Conservation (phyloP, 2,113 vertebrate genomes). For the Oreochromis niloticus region DNA sequence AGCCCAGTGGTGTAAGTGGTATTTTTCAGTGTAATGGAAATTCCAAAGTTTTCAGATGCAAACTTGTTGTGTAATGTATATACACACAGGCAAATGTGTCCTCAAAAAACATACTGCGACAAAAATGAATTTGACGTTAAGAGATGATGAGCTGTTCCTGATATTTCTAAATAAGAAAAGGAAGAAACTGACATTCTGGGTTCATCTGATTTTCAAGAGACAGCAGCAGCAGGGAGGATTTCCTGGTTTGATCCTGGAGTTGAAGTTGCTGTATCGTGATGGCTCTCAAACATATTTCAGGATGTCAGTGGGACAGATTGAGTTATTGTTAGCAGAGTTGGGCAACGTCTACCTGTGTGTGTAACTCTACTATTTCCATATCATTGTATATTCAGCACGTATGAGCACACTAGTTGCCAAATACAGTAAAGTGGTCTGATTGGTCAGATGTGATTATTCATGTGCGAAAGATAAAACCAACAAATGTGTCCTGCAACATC, state of each 20-base stretch:
- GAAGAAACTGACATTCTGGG: background rate
- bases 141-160: background rate
- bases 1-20: background rate
- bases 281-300: background rate
- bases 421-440: background rate
- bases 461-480: background rate
- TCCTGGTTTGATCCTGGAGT: background rate
- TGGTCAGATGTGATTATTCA: background rate
- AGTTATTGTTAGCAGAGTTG: background rate
- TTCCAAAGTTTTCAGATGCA: background rate
- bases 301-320: background rate
- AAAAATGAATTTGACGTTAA: background rate
- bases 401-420: background rate
- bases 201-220: background rate
- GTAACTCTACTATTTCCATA: background rate
- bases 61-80: background rate
- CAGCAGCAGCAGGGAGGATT: background rate
- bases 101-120: accelerated
- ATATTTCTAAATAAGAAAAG: background rate
- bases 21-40: background rate
- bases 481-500: background rate
- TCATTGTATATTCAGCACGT: background rate
- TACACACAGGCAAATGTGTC: background rate
- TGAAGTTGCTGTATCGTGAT: background rate
- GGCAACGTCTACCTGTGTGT: background rate